Evolutionary conservation across 2,113 vertebrate species (phyloP).

Genomic region (Ceyx melanurus): DNA sequence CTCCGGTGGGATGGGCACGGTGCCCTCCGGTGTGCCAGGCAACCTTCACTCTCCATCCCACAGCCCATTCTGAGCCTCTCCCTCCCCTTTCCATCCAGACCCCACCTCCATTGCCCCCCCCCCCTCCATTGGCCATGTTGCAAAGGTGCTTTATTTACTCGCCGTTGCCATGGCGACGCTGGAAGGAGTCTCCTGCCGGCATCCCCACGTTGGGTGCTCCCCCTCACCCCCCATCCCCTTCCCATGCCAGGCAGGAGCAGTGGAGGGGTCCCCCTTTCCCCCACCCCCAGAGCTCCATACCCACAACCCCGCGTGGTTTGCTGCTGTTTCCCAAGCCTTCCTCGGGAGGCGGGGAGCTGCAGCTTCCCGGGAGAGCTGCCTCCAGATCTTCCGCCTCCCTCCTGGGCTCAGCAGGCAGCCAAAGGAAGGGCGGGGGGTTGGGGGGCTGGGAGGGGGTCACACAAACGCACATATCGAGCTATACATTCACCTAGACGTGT

Average conservation of each 20-base stretch:
- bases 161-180: constrained; percentile 72
- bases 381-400: constrained; percentile 65
- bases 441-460: neutral
- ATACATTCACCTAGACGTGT: neutral
- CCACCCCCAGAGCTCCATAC: neutral
- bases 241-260: constrained; percentile 27
- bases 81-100: neutral
- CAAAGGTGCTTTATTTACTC: constrained; percentile 80
- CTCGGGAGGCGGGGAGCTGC: constrained; percentile 57
- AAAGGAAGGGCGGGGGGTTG: constrained; percentile 45
- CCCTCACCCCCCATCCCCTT: neutral
- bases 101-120: neutral
- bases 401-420: constrained; percentile 15
- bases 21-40: fast-evolving
- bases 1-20: neutral
- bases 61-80: neutral
- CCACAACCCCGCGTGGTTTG: neutral
- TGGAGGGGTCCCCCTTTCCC: neutral
- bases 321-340: neutral
- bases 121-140: neutral
- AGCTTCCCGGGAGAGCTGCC: constrained; percentile 41
- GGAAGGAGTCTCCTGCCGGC: constrained; percentile 59
- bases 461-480: neutral
- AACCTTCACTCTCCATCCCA: too few species aligned
- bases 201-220: constrained; percentile 26